Evolutionary conservation across 2,797 vertebrate species (phyloP).

Genomic region (Sitta carolinensis): DNA sequence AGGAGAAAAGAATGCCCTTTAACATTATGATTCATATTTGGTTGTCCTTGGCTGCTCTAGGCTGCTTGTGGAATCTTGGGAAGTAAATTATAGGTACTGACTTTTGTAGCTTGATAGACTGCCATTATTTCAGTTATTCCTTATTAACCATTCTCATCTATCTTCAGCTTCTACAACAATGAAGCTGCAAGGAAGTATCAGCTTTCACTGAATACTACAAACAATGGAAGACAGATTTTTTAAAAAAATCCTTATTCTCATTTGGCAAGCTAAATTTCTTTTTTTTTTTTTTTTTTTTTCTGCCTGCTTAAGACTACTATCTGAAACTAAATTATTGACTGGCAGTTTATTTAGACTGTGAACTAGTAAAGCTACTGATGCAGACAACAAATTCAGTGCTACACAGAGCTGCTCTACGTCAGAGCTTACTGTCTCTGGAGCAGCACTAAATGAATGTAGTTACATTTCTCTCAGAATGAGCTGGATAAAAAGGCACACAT

Average conservation of each 20-base stretch:
- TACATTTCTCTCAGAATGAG: neutral
- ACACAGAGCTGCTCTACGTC: fast-evolving
- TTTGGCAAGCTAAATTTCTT: neutral
- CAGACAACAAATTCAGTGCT: neutral
- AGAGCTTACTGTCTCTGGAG: neutral
- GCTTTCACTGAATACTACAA: neutral
- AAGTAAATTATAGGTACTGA: neutral
- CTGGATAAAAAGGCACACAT: neutral
- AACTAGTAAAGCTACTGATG: neutral
- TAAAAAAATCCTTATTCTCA: neutral
- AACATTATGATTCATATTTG: neutral
- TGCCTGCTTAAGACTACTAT: neutral
- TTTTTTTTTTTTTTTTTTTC: neutral
- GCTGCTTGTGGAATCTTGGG: neutral
- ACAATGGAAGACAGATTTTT: neutral
- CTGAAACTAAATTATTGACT: neutral
- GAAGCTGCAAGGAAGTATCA: neutral
- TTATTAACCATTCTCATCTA: neutral
- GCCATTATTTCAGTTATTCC: neutral
- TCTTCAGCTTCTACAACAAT: neutral
- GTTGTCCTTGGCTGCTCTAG: neutral
- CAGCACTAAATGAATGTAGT: neutral
- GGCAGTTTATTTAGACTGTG: neutral
- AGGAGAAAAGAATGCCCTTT: neutral
- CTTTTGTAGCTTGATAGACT: neutral